A percentile compares a stretch with the other conserved stretches of the same genome.
Evolutionary conservation across 2,797 vertebrate genomes (phyloP).

Genomic region (Scleropages formosus): DNA sequence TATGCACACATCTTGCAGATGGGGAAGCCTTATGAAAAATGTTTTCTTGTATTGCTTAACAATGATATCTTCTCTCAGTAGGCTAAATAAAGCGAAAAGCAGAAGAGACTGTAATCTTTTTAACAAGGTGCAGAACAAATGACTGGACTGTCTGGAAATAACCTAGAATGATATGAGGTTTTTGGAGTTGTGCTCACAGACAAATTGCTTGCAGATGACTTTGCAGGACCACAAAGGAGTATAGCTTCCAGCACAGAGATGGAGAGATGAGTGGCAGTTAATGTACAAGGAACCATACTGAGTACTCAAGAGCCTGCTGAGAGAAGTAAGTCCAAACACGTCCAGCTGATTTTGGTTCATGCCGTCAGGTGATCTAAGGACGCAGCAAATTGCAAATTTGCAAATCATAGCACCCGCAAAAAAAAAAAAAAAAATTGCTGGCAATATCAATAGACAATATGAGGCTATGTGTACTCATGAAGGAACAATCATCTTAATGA

Average conservation of each 20-base stretch:
- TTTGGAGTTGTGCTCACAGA: not conserved
- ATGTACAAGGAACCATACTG: conserved; percentile 7
- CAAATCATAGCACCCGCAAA: not conserved
- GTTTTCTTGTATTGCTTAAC: not conserved
- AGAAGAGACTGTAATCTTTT: conserved; percentile 1
- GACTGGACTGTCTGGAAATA: not conserved
- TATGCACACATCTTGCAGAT: no score
- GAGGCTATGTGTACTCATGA: conserved; percentile 4
- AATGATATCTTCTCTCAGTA: not conserved
- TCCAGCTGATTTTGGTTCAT: not conserved
- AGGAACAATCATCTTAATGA: conserved; percentile 20
- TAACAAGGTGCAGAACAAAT: conserved; percentile 24
- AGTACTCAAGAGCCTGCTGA: conserved; percentile 9
- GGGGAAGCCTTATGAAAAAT: not conserved
- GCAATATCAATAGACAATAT: not conserved
- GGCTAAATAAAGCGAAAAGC: not conserved
- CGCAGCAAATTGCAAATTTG: not conserved
- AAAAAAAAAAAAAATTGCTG: not conserved
- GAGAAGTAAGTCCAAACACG: not conserved
- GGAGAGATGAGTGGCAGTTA: not conserved
- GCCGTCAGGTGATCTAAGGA: not conserved
- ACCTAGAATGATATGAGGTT: conserved; percentile 15
- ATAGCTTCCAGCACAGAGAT: not conserved
- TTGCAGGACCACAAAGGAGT: not conserved
- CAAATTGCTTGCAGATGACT: conserved; percentile 23